A percentile compares a stretch with the other conserved stretches of the same genome.
These are phyloP conservation scores for Diadema setosum DNA, from an alignment of 35 echinoderm and acorn worm species.

Conservation along the genomic window DNA sequence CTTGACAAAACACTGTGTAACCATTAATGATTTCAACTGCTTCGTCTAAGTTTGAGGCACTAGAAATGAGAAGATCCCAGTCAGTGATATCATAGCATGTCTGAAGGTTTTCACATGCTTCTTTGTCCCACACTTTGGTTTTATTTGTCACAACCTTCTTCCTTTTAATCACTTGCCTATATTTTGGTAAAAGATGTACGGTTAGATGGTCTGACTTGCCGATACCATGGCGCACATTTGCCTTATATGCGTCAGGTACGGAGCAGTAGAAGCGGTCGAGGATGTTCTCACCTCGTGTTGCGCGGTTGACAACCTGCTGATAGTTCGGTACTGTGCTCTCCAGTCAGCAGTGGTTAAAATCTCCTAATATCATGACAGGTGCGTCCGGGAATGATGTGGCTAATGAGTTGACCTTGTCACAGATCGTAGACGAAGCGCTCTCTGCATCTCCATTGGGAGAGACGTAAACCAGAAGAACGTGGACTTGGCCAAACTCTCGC, in stretches of 20 bases:
- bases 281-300: conserved; percentile 1
- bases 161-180: background rate
- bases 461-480: conserved; percentile 5
- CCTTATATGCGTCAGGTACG: background rate
- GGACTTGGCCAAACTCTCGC: conserved; percentile 3
- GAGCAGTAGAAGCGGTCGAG: conserved; percentile 14
- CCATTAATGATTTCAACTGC: background rate
- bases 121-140: background rate
- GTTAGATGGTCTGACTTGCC: conserved; percentile 12
- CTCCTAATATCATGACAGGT: background rate
- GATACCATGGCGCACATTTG: background rate
- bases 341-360: conserved; percentile 25
- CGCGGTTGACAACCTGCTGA: background rate
- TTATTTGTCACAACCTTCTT: background rate
- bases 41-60: background rate
- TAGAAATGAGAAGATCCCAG: background rate
- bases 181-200: conserved; percentile 5
- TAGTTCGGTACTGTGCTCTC: background rate
- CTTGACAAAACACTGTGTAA: background rate
- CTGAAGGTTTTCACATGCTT: conserved; percentile 2
- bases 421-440: background rate
- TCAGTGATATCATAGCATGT: background rate
- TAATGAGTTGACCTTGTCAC: background rate
- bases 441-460: background rate
- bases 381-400: background rate